These are phyloP conservation scores for Thripadectes ignobilis DNA, from an alignment of 2,797 vertebrate species.

Conservation along the genomic window DNA sequence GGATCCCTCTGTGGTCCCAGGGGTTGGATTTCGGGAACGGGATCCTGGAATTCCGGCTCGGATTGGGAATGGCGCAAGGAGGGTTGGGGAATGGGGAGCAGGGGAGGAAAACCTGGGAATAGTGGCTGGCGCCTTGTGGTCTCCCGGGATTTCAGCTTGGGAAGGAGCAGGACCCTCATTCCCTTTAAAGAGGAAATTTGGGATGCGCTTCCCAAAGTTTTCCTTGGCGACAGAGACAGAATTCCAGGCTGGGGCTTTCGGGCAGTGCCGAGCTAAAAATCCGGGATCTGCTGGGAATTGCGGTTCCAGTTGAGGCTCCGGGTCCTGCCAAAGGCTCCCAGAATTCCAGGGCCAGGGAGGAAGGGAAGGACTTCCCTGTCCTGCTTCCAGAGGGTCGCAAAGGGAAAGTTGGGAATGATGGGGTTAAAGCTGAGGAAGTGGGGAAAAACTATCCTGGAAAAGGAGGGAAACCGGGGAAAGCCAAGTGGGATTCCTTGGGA, in stretches of 20 bases:
- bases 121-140: accelerated
- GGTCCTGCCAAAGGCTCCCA: neutral
- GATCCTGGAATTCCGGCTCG: neutral
- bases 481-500: neutral
- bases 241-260: neutral
- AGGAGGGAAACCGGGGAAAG: neutral
- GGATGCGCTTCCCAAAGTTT: neutral
- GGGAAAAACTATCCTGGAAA: neutral
- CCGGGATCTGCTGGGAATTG: neutral
- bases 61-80: neutral
- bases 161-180: neutral
- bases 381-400: neutral
- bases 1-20: neutral
- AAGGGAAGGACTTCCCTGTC: neutral
- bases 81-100: neutral
- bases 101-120: neutral
- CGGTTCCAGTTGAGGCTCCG: neutral
- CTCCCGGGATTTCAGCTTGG: neutral
- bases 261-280: neutral
- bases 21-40: neutral
- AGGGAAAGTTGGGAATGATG: neutral
- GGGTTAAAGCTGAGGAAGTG: neutral
- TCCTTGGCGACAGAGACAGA: accelerated
- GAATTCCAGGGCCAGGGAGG: neutral
- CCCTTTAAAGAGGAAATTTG: neutral